Percentiles rank a stretch among this genome's conserved stretches.
phyloP scores from a whole-genome alignment of 2,113 vertebrate species.

The Oxyruncus cristatus region DNA sequence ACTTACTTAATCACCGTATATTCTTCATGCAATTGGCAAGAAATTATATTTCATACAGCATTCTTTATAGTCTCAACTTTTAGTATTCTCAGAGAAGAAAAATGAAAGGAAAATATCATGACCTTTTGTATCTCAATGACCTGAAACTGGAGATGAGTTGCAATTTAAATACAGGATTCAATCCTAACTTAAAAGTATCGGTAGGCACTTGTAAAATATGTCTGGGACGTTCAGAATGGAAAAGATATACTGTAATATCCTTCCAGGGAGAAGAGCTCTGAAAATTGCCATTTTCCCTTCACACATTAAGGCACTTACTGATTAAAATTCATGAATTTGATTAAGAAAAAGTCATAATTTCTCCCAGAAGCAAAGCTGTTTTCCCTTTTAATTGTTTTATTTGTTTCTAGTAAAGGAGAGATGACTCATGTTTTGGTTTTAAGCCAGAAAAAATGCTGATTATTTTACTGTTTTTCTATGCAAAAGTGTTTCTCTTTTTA shows the following conservation, averaged over 20 bases:
- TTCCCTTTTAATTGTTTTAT: slow-evolving; percentile 12
- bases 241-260: slow-evolving; percentile 16
- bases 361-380: background rate
- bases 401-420: background rate
- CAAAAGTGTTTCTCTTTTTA: background rate
- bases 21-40: slow-evolving; percentile 51
- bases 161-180: slow-evolving; percentile 55
- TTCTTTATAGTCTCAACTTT: slow-evolving; percentile 40
- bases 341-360: background rate
- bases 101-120: slow-evolving; percentile 58
- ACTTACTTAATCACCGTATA: slow-evolving; percentile 62
- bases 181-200: slow-evolving; percentile 21
- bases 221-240: slow-evolving; percentile 12
- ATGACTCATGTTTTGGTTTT: background rate
- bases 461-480: background rate
- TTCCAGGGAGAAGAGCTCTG: slow-evolving; percentile 9
- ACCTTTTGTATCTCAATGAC: slow-evolving; percentile 60
- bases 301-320: background rate
- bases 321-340: slow-evolving; percentile 38
- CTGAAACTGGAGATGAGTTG: slow-evolving; percentile 44
- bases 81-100: slow-evolving; percentile 49
- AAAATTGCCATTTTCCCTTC: slow-evolving; percentile 22
- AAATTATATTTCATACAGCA: slow-evolving; percentile 49
- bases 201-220: slow-evolving; percentile 47
- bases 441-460: background rate